A percentile compares a stretch with the other conserved stretches of the same genome.
Conservation (phyloP, 2,113 vertebrate genomes). For the Sinocyclocheilus anshuiensis region DNA sequence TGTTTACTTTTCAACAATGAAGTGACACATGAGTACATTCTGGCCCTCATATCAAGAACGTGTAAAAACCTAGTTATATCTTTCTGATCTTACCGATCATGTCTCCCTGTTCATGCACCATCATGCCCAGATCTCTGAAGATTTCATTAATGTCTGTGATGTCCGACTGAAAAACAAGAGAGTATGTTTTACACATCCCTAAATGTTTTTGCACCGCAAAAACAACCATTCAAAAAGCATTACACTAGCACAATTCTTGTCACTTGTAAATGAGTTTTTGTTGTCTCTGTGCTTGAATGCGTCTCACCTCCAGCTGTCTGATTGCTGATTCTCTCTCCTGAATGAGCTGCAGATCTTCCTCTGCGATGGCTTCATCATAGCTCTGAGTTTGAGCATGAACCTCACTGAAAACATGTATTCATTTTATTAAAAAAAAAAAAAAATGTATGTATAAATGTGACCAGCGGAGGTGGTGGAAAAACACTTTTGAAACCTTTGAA, state of each 20-base stretch:
- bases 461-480: too few species aligned
- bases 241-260: not conserved
- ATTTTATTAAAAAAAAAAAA: too few species aligned
- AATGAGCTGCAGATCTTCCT: constrained; percentile 91
- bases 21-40: not conserved
- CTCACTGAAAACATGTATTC: constrained; percentile 66
- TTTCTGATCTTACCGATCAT: constrained; percentile 85
- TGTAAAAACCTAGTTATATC: not conserved
- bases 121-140: constrained; percentile 96
- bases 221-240: not conserved
- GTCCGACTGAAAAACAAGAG: constrained; percentile 80
- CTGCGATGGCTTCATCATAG: constrained; percentile 87
- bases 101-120: constrained; percentile 98
- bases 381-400: constrained; percentile 78
- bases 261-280: not conserved
- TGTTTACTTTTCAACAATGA: constrained; percentile 8
- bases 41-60: not conserved
- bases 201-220: not conserved
- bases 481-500: constrained; percentile 75
- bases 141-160: constrained; percentile 98
- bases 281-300: not conserved
- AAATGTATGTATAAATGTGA: too few species aligned
- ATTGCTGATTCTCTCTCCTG: constrained; percentile 90
- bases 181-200: not conserved
- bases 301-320: constrained; percentile 87